phyloP scores from a whole-genome alignment of 2,113 vertebrate genomes.

The Oenanthe oenanthe region DNA sequence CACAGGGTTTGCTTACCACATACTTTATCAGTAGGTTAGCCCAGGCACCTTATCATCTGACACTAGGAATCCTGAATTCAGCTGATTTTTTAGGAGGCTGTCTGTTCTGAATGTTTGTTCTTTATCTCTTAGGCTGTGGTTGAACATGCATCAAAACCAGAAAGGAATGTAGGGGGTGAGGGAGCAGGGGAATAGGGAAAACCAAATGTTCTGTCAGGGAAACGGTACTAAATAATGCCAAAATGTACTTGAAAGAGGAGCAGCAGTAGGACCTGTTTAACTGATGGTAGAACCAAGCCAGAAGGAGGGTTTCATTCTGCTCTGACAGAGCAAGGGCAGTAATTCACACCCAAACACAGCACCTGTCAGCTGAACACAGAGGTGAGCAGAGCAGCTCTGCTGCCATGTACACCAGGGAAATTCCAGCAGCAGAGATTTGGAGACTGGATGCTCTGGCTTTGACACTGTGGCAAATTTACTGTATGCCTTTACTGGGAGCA shows the following conservation, averaged over 20 bases:
- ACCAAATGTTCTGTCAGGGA: neutral
- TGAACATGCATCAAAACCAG: neutral
- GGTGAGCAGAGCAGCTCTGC: neutral
- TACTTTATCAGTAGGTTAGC: neutral
- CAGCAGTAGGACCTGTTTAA: neutral
- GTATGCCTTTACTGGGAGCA: neutral
- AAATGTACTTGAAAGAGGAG: neutral
- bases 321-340: neutral
- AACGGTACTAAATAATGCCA: neutral
- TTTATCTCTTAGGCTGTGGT: neutral
- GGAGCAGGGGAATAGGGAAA: neutral
- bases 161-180: neutral
- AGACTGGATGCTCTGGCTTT: neutral
- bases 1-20: constrained; percentile 27
- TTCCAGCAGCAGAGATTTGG: neutral
- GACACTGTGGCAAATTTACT: neutral
- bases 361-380: neutral
- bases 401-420: neutral
- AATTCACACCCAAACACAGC: fast-evolving
- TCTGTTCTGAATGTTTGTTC: neutral
- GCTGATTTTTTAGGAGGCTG: neutral
- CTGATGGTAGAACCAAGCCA: neutral
- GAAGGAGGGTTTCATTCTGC: neutral
- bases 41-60: neutral
- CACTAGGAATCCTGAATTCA: neutral